Evolutionary conservation across 2,888 invertebrate species (phyloP).

Genomic region (Octonoba sinensis): DNA sequence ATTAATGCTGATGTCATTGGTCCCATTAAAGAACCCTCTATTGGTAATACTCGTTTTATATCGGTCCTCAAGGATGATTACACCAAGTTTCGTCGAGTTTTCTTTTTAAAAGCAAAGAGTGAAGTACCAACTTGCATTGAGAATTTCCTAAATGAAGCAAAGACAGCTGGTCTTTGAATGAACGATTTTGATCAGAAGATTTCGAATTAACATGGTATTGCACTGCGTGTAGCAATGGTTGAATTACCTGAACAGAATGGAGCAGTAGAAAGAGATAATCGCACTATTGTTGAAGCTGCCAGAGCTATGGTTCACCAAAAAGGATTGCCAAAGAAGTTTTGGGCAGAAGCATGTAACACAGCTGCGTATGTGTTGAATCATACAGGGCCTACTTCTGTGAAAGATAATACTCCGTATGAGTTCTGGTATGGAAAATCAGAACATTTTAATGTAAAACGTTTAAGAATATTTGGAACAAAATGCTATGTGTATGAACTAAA

Average conservation of each 20-base stretch:
- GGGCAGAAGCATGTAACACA: constrained; percentile 24
- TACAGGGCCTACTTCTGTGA: constrained; percentile 20
- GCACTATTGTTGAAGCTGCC: constrained; percentile 6
- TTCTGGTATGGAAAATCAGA: constrained; percentile 35
- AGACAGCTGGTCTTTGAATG: too few relatives aligned
- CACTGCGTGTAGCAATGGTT: constrained; percentile 14
- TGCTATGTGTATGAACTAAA: constrained; percentile 50
- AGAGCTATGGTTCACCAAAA: neutral
- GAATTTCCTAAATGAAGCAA: constrained; percentile 6
- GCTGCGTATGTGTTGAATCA: constrained; percentile 64
- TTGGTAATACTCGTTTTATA: constrained; percentile 28
- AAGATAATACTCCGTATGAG: constrained; percentile 64
- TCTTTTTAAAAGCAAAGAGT: constrained; percentile 33
- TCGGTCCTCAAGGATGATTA: constrained; percentile 16
- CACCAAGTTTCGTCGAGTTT: constrained; percentile 31
- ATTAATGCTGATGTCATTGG: constrained; percentile 20
- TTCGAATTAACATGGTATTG: constrained; percentile 49
- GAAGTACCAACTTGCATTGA: constrained; percentile 12
- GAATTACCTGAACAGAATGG: constrained; percentile 67
- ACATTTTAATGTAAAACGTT: constrained; percentile 45
- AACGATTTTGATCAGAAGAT: too few relatives aligned
- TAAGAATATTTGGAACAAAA: constrained; percentile 63
- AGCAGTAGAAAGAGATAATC: constrained; percentile 2
- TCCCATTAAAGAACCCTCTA: constrained; percentile 15
- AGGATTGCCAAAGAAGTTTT: neutral